Conservation (phyloP, 1,140 invertebrate genomes). For the Tachypleus tridentatus region DNA sequence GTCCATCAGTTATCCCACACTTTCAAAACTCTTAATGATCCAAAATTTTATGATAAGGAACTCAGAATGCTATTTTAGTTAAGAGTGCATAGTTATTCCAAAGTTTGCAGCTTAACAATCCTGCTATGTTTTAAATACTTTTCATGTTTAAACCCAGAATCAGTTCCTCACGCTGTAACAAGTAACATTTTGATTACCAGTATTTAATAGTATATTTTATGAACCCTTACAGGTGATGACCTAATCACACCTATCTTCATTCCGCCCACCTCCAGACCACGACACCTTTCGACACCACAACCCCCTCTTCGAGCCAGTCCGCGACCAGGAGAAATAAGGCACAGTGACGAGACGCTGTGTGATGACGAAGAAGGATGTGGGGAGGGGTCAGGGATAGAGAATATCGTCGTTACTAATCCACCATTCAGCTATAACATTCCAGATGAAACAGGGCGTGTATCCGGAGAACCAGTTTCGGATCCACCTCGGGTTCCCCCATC, state of each 20-base stretch:
- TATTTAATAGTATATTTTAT: neutral
- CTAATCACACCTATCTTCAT: constrained; percentile 86
- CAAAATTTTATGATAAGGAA: neutral
- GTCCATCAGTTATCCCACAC: too few species aligned
- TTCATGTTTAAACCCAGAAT: constrained; percentile 5
- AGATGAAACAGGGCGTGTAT: too few species aligned
- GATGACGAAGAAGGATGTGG: constrained; percentile 14
- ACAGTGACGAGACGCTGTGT: constrained; percentile 12
- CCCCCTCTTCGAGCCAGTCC: too few species aligned
- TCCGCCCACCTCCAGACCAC: constrained; percentile 46
- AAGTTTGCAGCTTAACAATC: constrained; percentile 1
- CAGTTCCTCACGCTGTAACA: neutral
- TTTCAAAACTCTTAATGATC: neutral
- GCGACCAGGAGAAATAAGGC: too few species aligned
- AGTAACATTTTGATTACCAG: neutral
- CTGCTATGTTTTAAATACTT: constrained; percentile 10
- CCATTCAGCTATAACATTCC: neutral
- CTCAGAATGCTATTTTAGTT: neutral
- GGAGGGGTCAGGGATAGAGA: constrained; percentile 5
- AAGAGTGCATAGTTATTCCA: neutral
- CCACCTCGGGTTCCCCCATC: neutral
- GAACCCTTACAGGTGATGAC: constrained; percentile 47
- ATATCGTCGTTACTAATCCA: neutral
- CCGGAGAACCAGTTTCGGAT: too few species aligned
- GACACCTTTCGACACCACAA: constrained; percentile 33